Conservation (phyloP, 2,797 vertebrate species). For the Dipus sagitta region DNA sequence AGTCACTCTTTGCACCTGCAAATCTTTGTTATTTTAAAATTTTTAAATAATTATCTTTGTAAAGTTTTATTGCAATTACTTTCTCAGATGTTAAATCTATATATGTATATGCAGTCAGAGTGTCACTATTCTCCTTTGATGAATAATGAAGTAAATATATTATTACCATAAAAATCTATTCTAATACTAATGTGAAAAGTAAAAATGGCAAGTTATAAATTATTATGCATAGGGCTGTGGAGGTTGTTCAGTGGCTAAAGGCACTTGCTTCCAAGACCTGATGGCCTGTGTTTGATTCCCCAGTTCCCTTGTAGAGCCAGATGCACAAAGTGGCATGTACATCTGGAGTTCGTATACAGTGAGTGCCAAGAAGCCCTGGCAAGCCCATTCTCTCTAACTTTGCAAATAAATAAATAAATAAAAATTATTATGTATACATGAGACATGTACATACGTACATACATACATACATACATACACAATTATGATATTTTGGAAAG, state of each 20-base stretch:
- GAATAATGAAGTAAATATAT: conserved; percentile 1
- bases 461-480: background rate
- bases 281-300: too few species aligned
- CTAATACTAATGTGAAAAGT: background rate
- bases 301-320: too few species aligned
- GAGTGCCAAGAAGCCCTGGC: too few species aligned
- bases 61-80: conserved; percentile 50
- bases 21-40: conserved; percentile 48
- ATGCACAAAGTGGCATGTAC: too few species aligned
- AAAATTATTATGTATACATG: background rate
- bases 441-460: background rate
- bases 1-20: conserved; percentile 12
- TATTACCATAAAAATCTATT: conserved; percentile 25
- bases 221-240: background rate
- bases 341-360: too few species aligned
- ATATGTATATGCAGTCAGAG: background rate
- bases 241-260: too few species aligned
- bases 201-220: background rate
- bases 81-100: conserved; percentile 31
- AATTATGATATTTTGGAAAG: background rate
- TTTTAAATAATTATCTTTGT: conserved; percentile 14
- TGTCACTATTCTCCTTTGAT: background rate
- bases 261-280: too few species aligned
- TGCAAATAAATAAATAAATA: too few species aligned
- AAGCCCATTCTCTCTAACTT: too few species aligned